Base-by-base conservation (phyloP, 2,113 vertebrate species). In the Oncorhynchus keta region DNA sequence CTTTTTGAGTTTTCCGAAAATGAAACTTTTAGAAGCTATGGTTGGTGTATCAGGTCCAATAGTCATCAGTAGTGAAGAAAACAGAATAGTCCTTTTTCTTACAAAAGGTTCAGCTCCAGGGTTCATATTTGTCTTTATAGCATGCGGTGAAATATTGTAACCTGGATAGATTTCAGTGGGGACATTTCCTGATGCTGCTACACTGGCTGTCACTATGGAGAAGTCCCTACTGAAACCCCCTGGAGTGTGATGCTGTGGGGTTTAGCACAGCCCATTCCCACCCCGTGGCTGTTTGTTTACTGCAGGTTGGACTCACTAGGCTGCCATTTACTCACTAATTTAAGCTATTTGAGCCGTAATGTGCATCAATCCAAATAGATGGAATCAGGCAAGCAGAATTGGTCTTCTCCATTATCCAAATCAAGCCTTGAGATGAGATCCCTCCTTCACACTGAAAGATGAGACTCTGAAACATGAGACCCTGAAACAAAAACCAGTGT, bases 261-360 rank as follows among this genome's bases (percentile, higher is more conserved):
- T 83, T 79, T 73, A 8, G 30, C 83, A 73, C 82, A 81, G 84
- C 82, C 84, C 84, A 87, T 90, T 92, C 92, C 90, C 90, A 81
- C 86, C 90, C 85, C 30, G 76, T 88, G 84, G 89, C 80, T 92
- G 89, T 90, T 93, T 93, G 88, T 93, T 93, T 92, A 89, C 86
- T 30, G 67, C 72, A 79, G 79, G 49, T 77, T 72, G 79, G 65
- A 80, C 81, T 76, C 75, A 76, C 72, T 82, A 78, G 75, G 87
- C 84, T 75, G 83, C 83, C 39, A 70, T 91, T 90, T 91, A 91
- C 83, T 83, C 83, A 74, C 86, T 89, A 87, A 92, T 93, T 92
- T 79, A 74, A 85, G 79, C 83, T 83, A 83, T 91, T 92, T 91
- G 86, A 83, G 83, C 82, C 18, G 83, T 91, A 90, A 92, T 91